Evolutionary conservation across 2,888 invertebrate genomes (phyloP), one percentile per base, ranked within the genome.

Genomic region (Dynastes maya): DNA sequence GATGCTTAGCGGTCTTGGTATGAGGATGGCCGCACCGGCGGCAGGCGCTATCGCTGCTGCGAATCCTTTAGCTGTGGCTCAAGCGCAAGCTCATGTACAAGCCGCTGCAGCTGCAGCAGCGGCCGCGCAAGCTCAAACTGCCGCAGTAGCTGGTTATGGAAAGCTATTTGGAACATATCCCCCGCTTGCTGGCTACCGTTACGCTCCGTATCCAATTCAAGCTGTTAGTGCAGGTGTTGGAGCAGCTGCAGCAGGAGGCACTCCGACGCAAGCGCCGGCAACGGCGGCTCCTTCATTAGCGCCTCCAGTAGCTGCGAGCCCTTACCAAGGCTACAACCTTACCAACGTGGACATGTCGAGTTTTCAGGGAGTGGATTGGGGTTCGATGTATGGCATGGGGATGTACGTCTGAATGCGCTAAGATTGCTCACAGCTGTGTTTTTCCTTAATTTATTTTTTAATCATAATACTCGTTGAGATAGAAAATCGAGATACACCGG

Each of bases 321-420:
- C 93, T 77, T 94, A 94, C 87, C 94, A 93, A 85, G 93, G 93
- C 68, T 96, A 96, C 90, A 95, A 95, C 83, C 92, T 96, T 83
- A 94, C 96, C 87, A 96, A 96, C 88, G 95, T 96, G 81, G 96
- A 96, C 90, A 96, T 96, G 96, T 94, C 95, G 80, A 95, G 95
- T 87, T 96, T 96, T 92, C 96, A 96, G 89, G 95, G 95, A 80
- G 95, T 97, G 84, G 96, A 96, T 90, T 96, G 96, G 96, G 93
- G 94, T 86, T 94, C 95, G 85, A 95, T 96, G 95, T 97, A 97
- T 89, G 96, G 96, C 86, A 95, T 96, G 90, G 96, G 96, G 88
- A 96, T 96, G 96, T 96, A 96, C 91, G 96, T 96, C 88, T 95
- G 93, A 91, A 88, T 82, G 82, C 79, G 80, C 74, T 81, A 75